Conservation (phyloP, 2,888 invertebrate species). For the Hydrotaea cyrtoneurina region DNA sequence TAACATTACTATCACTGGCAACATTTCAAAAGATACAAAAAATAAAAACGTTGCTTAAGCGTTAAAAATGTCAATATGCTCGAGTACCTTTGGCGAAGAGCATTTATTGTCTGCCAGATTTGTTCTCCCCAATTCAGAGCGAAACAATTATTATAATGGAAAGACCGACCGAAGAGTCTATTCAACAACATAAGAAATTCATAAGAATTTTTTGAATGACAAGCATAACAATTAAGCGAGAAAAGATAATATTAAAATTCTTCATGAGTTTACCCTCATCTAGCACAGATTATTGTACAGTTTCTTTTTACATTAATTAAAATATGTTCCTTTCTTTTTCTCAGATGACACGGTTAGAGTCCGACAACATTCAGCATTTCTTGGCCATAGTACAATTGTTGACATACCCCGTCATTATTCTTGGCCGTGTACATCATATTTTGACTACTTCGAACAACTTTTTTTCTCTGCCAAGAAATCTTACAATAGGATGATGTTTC, state of each 20-base stretch:
- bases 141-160: slow-evolving; percentile 62
- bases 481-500: slow-evolving; percentile 28
- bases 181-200: slow-evolving; percentile 23
- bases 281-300: neutral
- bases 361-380: neutral
- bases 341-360: neutral
- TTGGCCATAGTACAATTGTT: slow-evolving; percentile 23
- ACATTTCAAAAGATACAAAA: no score
- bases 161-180: slow-evolving; percentile 1
- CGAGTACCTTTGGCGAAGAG: slow-evolving; percentile 73
- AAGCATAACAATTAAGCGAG: neutral
- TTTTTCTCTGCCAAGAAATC: slow-evolving; percentile 45
- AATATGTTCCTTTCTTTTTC: slow-evolving; percentile 24
- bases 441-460: neutral
- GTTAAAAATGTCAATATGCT: slow-evolving; percentile 69
- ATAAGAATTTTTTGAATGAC: slow-evolving; percentile 41
- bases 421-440: neutral
- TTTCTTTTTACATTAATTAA: slow-evolving; percentile 33
- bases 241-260: no score
- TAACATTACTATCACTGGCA: no score
- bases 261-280: slow-evolving; percentile 16
- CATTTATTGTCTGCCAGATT: slow-evolving; percentile 1
- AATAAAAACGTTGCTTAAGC: slow-evolving; percentile 40
- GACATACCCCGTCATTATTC: slow-evolving; percentile 1
- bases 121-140: slow-evolving; percentile 4